Base-by-base conservation (phyloP, 2,888 invertebrate species). In the Ferrisia virgata region DNA sequence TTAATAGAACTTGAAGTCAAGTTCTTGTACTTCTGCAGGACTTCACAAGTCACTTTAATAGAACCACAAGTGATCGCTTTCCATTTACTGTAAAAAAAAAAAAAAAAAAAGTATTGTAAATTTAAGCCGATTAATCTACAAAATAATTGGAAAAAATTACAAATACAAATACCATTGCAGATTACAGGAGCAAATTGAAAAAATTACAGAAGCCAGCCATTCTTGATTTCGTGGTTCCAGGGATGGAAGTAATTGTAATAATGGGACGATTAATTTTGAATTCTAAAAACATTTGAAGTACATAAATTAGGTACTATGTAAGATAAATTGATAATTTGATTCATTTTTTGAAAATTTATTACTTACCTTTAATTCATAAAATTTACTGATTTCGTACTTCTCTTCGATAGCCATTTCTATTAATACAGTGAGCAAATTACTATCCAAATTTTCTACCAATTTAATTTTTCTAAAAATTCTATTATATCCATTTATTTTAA, bases 171-270 rank as follows among this genome's bases (percentile, higher is more conserved):
- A 86, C 86, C 86, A 85, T 84, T 86, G 86, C 87, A 90, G 88
- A 88, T 88, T 90, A 22, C 89, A 88, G 4, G 90, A 88, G 88
- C 91, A 91, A 72, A 90, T 88, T 85, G 89, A 88, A 39, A 89
- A 87, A 81, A 90, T 87, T 31, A 88, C 85, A 8, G 87, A 87
- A 86, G 89, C 88, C 39, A 90, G 87, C 87, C 88, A 89, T 33
- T 88, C 86, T 86, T 90, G 90, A 79, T 89, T 89, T 4, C 87
- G 87, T 43, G 88, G 88, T 83, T 88, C 88, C 36, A 90, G 89
- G 79, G 89, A 89, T 0, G 90, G 90, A 86, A 91, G 86, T 91
- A 91, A 91, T 85, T 89, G 88, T 72, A 91, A 88, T 85, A 92
- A 86, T 86, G 90, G 89, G 36, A 90, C 87, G 58, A 91, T 88